Evolutionary conservation across 92 coral and sea anemone species (phyloP).

Genomic region (Virgularia gustaviana): DNA sequence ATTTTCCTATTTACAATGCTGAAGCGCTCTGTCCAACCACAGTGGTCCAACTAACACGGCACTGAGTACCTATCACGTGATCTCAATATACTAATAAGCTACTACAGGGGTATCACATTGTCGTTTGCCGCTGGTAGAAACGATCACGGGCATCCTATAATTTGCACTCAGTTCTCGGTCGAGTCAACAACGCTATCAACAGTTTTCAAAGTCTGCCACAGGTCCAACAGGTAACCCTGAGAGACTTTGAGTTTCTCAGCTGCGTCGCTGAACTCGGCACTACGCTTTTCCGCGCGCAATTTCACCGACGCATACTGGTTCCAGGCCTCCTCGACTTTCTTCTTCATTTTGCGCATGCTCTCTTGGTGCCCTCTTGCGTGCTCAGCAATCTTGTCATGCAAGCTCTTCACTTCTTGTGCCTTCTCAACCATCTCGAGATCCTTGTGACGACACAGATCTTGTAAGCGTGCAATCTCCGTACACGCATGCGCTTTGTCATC

Average conservation of each 20-base stretch:
- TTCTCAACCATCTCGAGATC: constrained; percentile 63
- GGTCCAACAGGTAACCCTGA: constrained; percentile 60
- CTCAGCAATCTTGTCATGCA: constrained; percentile 44
- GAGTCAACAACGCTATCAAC: constrained; percentile 26
- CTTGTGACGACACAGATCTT: constrained; percentile 44
- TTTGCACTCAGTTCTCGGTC: constrained; percentile 70
- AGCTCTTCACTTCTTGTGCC: constrained; percentile 56
- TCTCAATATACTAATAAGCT: too few species aligned
- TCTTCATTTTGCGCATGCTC: constrained; percentile 20
- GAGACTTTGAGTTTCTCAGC: constrained; percentile 68
- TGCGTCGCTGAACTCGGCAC: constrained; percentile 70
- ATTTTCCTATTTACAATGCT: too few species aligned
- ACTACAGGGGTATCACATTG: too few species aligned
- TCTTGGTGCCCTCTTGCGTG: constrained; percentile 10
- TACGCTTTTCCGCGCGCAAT: constrained; percentile 67
- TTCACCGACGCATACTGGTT: constrained; percentile 67
- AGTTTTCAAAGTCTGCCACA: constrained; percentile 70
- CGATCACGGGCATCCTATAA: constrained; percentile 69
- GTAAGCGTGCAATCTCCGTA: constrained; percentile 14
- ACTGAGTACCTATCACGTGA: too few species aligned
- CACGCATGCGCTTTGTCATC: constrained; percentile 48
- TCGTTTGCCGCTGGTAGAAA: too few species aligned
- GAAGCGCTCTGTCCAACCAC: too few species aligned
- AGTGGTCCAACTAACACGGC: too few species aligned
- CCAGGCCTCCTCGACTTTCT: constrained; percentile 61